Conservation (phyloP, 2,113 vertebrate genomes). For the Ptyas mucosa region DNA sequence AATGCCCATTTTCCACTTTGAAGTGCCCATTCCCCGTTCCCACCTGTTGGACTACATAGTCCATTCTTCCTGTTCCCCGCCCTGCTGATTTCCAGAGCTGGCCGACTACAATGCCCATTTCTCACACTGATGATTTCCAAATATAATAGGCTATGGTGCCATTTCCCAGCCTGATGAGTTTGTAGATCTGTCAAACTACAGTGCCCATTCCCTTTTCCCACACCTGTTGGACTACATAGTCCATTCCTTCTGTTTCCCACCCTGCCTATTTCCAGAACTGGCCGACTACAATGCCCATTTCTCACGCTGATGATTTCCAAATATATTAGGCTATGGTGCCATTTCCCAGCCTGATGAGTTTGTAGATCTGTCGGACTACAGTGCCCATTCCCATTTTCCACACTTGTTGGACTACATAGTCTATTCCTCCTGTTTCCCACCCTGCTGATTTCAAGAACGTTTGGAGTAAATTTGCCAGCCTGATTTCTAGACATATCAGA, state of each 20-base stretch:
- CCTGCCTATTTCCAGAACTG: not conserved
- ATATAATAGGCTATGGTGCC: not conserved
- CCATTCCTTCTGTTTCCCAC: not conserved
- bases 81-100: not conserved
- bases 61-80: not conserved
- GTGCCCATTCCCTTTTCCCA: not conserved
- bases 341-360: not conserved
- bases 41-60: not conserved
- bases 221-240: not conserved
- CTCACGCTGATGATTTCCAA: not conserved
- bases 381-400: no score
- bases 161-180: not conserved
- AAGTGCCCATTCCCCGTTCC: not conserved
- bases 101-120: not conserved
- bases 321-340: not conserved
- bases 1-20: no score
- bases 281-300: not conserved
- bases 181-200: not conserved
- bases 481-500: no score
- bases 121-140: not conserved
- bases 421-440: no score
- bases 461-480: no score
- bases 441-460: no score
- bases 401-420: no score
- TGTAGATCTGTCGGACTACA: not conserved